Conservation (phyloP, 2,113 vertebrate genomes). For the Rhabdornis inornatus region DNA sequence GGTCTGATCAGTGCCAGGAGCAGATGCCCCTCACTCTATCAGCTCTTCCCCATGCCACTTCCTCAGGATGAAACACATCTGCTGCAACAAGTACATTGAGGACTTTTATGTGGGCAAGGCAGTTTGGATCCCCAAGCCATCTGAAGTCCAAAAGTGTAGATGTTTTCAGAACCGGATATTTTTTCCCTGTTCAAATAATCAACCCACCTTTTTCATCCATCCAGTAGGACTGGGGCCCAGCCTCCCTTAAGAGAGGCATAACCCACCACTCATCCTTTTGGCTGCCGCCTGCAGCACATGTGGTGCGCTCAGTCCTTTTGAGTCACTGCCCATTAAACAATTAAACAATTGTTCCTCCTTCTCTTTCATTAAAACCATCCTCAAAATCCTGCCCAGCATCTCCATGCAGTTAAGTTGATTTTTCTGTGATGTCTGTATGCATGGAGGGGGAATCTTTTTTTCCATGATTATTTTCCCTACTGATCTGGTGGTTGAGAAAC, state of each 20-base stretch:
- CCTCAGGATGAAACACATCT: neutral
- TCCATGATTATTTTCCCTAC: neutral
- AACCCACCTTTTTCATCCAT: neutral
- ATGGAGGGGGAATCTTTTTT: neutral
- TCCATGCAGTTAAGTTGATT: neutral
- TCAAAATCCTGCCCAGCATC: neutral
- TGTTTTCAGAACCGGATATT: neutral
- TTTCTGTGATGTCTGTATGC: neutral
- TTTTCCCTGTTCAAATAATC: neutral
- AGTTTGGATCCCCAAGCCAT: neutral
- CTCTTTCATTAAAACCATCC: neutral
- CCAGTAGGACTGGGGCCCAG: neutral
- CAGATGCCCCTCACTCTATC: fast-evolving
- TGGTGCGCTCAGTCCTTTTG: neutral
- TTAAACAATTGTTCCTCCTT: neutral
- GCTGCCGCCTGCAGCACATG: neutral
- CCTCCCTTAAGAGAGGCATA: neutral
- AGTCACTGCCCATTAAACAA: neutral
- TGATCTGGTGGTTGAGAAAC: conserved; percentile 35
- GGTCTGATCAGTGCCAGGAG: fast-evolving
- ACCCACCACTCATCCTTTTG: neutral
- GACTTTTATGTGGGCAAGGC: neutral
- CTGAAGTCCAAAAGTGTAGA: neutral
- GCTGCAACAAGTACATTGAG: fast-evolving
- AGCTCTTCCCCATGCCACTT: neutral